Evolutionary conservation across 1,140 invertebrate species (phyloP), one percentile per base, ranked within the genome.

Genomic region (Patella vulgata): DNA sequence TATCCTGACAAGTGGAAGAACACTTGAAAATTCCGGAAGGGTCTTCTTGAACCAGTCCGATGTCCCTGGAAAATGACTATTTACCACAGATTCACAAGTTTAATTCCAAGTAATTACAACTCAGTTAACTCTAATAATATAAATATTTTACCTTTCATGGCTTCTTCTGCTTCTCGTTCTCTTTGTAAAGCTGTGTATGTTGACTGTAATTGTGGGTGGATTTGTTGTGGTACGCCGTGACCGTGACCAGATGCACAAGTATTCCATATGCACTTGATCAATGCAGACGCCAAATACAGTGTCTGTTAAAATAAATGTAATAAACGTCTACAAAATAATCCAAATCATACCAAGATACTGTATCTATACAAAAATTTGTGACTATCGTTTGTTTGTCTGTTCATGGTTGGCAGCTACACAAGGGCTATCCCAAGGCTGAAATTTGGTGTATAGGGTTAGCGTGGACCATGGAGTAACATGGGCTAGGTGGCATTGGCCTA

Each of bases 191-290:
- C 65, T 21, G 68, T 70, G 58, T 66, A 73, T 36, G 55, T 71
- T 36, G 69, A 61, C 59, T 66, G 73, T 36, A 59, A 55, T 33
- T 70, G 66, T 48, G 59, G 70, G 51, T 64, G 73, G 48, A 51
- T 58, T 30, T 78, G 74, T 17, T 71, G 73, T 33, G 71, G 66
- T 19, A 67, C 59, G 28, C 69, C 42, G 42, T 77, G 77, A 25
- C 23, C 23, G 33, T 59, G 57, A 30, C 33, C 30, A 40, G 12
- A 17, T 77, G 88, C 90, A 46, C 71, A 76, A 19, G 68, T 89
- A 5, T 91, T 91, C 94, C 94, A 96, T 77, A 96, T 90, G 71
- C 92, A 90, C 77, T 95, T 94, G 46, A 93, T 93, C 39, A 97
- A 79, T 6, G 93, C 92, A 1, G 93, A 96, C 1, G 93, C 92